Evolutionary conservation across 2,113 vertebrate species (phyloP), one percentile per base, ranked within the genome.

Genomic region (Mustela nigripes): DNA sequence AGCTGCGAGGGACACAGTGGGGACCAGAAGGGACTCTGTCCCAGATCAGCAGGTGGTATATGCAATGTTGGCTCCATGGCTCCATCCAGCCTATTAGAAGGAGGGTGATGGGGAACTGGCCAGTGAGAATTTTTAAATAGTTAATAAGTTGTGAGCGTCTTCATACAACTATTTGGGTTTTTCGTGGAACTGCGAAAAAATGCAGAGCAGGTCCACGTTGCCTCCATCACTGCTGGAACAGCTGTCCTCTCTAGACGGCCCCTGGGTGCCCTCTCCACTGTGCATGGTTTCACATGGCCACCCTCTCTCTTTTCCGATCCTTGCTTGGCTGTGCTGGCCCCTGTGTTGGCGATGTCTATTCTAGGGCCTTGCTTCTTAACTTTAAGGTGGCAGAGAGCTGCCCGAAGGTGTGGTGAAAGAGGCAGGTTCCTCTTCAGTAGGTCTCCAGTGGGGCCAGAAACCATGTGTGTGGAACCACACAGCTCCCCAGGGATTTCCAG

Each of bases 1-100:
- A 3, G 2, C 56, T 3, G 9, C 33, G 28, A 28, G 4, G 19
- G 21, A 2, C 2, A 4, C 0, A 5, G n/a, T 0, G 16, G 18
- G 53, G 81, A 48, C 0, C 0, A 16, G 39, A 50, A 48, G 26
- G 36, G 15, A 1, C 14, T 63, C 48, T 1, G 14, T 0, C 7
- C 18, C 19, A 0, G 31, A n/a, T 39, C 12, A 85, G 21, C 42
- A 67, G 48, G 24, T 3, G 18, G 22, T 39, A 33, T 12, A 12
- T 2, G n/a, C 2, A 11, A 33, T 36, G 2, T 21, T 6, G 28
- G 50, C 10, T 33, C 89, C 26, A 53, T 91, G 88, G 11, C 48
- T 78, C 87, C 18, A 31, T 4, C 9, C 7, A 33, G 42, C 8
- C 50, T 12, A 45, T 1, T 1, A 36, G 36, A 39, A 7, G 28